Base-by-base conservation (phyloP, 2,113 vertebrate genomes). In the Triplophysa tibetana region DNA sequence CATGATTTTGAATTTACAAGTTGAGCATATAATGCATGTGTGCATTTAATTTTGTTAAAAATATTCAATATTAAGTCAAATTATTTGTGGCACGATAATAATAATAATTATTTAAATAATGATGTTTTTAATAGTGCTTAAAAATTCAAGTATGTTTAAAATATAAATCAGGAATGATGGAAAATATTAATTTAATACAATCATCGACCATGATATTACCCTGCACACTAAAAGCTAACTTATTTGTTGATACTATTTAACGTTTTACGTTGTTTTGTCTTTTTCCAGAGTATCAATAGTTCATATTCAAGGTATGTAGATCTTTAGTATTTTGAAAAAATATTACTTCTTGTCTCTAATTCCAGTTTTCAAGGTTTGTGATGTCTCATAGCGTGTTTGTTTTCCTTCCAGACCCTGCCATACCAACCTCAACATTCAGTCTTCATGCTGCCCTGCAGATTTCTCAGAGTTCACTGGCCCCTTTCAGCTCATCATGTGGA, bases 401-500 rank as follows among this genome's bases (percentile, higher is more conserved):
- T 61, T 6, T 80, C 81, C 0, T 83, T 66, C 48, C 85, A 92
- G 82, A 68, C 83, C 52, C 77, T 86, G 82, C 50, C 85, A 87
- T 13, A 17, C 75, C 26, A 29, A 62, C 85, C 61, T 70, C 45
- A 26, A 41, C 13, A 82, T 11, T 80, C 77, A 89, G 70, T 68
- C 89, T 0, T 86, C 88, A 17, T 87, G 84, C 75, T 92, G 89
- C 77, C 83, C 81, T 0, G 80, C 88, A 12, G 90, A 92, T 24
- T 92, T 90, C 54, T 88, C 87, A 0, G 91, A 94, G 78, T 93
- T 92, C 86, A 90, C 90, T 1, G 93, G 91, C 9, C 93, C 93
- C 1, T 88, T 92, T 74, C 93, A 94, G 87, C 91, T 94, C 16
- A 93, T 93, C 66, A 86, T 93, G 87, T 94, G 93, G 93, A 94